These are phyloP conservation scores for Papilio elwesi DNA, from an alignment of 2,888 invertebrate genomes.

Conservation along the genomic window DNA sequence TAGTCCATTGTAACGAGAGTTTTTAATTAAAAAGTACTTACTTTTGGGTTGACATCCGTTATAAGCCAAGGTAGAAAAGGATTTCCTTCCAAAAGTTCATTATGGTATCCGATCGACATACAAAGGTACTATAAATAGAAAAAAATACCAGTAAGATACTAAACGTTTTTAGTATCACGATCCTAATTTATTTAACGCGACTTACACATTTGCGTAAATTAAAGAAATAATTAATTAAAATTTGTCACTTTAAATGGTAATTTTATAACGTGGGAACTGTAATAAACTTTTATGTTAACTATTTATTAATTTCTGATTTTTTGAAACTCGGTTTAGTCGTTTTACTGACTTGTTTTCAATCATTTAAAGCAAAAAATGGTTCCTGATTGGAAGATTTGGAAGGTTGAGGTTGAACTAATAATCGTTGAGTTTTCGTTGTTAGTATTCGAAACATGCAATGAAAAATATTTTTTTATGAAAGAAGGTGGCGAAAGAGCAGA, in stretches of 20 bases:
- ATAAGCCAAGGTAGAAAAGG: too few relatives aligned
- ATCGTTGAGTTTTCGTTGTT: background rate
- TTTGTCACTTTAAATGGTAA: background rate
- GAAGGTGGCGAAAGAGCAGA: too few relatives aligned
- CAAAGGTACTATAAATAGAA: too few relatives aligned
- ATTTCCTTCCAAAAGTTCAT: too few relatives aligned
- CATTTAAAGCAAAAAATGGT: background rate
- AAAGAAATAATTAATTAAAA: conserved; percentile 4
- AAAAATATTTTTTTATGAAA: background rate
- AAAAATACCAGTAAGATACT: too few relatives aligned
- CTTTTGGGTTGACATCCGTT: too few relatives aligned
- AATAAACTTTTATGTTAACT: conserved; percentile 23
- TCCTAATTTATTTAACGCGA: background rate
- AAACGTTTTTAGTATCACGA: background rate
- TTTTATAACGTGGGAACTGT: conserved; percentile 36
- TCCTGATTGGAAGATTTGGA: background rate
- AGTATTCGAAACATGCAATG: background rate
- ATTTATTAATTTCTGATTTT: background rate
- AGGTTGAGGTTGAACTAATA: background rate
- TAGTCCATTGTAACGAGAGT: too few relatives aligned
- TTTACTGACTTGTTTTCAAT: conserved; percentile 8
- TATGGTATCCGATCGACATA: too few relatives aligned
- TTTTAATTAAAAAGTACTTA: too few relatives aligned
- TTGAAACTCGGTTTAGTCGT: background rate
- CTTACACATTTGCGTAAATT: background rate